Base-by-base conservation (phyloP, 2,888 invertebrate genomes). In the Neoscelio sp. region DNA sequence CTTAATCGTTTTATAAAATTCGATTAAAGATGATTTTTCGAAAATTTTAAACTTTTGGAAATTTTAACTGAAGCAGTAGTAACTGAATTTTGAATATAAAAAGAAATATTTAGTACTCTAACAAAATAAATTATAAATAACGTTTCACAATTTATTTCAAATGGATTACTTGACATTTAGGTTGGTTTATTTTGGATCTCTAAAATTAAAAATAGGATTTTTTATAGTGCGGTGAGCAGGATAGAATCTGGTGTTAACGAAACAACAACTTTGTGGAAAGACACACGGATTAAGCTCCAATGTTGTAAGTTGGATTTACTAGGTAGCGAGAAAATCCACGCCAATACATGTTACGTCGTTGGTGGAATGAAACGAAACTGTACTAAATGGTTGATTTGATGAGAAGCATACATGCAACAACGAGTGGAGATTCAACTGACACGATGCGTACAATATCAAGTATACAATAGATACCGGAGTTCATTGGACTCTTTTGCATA, bases 291-390 rank as follows among this genome's bases (percentile, higher is more conserved):
- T 42, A 65, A 65, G 8, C 38, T 20, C 17, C 52, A 52, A 65
- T 58, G 28, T 58, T 38, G 68, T 58, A 68, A 44, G 48, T 56
- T 38, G 56, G 46, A 48, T 68, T 48, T 56, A 68, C 68, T 58
- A 48, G 56, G 23, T 0, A 48, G 17, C 20, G 7, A 50, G 58
- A 28, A 60, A 70, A 70, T 70, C 58, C 50, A 38, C 20, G 26
- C 13, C 5, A 30, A 40, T 58, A 17, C 60, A 7, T 8, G 50
- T 18, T 40, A 56, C 26, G 42, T 48, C 13, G 35, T 15, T 44
- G 15, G 56, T 23, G 8, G 18, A 68, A 56, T 44, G 13, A 58
- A 68, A 17, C 38, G 56, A 58, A 48, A 58, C 48, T 35, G 26
- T 38, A 18, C 48, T 68, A 54, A 35, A 38, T 44, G 56, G 28